Conservation (phyloP, 2,888 invertebrate genomes). For the Amphipyra berbera region DNA sequence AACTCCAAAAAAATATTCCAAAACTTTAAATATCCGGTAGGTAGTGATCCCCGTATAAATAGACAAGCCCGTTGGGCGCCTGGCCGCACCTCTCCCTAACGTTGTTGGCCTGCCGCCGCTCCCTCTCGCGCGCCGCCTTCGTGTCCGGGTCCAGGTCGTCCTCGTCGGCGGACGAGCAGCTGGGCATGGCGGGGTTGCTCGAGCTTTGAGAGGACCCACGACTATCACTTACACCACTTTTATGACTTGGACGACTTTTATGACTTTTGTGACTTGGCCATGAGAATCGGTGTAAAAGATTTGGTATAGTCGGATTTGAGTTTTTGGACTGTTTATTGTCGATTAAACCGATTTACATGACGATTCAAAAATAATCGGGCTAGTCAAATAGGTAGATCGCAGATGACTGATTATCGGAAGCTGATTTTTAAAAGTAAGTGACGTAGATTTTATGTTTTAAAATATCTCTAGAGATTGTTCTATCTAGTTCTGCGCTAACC, state of each 20-base stretch:
- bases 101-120: slow-evolving; percentile 99
- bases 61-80: slow-evolving; percentile 10
- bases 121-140: slow-evolving; percentile 98
- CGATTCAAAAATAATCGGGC: not conserved
- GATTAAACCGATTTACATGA: slow-evolving; percentile 4
- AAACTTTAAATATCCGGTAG: too few species aligned
- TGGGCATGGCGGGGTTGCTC: slow-evolving; percentile 61
- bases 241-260: not conserved
- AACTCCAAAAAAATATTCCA: not conserved
- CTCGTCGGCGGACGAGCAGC: slow-evolving; percentile 96
- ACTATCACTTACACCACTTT: slow-evolving; percentile 2
- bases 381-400: not conserved
- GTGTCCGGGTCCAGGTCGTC: slow-evolving; percentile 95
- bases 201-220: slow-evolving; percentile 32
- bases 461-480: not conserved
- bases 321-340: not conserved
- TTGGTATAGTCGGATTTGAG: too few species aligned
- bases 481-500: too few species aligned
- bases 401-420: not conserved
- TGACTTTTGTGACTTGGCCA: not conserved
- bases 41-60: not conserved
- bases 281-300: slow-evolving; percentile 2
- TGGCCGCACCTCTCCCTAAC: slow-evolving; percentile 97
- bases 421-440: too few species aligned
- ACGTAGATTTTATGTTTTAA: too few species aligned